Conservation (phyloP, 53 echinoderm and acorn worm species). For the Astropecten irregularis region DNA sequence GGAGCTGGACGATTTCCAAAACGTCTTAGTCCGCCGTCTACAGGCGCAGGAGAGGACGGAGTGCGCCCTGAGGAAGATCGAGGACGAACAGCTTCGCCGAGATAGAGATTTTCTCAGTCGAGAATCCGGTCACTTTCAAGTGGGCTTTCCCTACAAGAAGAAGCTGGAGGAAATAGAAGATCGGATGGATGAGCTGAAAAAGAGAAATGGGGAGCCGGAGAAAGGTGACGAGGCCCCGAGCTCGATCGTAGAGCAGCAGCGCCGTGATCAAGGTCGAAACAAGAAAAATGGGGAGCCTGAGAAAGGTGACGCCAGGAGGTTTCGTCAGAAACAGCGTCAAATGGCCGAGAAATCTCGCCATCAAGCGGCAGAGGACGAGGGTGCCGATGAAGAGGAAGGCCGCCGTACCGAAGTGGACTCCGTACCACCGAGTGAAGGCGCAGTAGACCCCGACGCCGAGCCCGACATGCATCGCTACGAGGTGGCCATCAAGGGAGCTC, state of each 20-base stretch:
- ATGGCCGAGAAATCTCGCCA: conserved; percentile 18
- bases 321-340: conserved; percentile 28
- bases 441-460: conserved; percentile 19
- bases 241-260: conserved; percentile 46
- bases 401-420: conserved; percentile 37
- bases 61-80: conserved; percentile 55
- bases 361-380: neutral
- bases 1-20: conserved; percentile 37
- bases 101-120: conserved; percentile 40
- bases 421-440: conserved; percentile 14
- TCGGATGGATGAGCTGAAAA: conserved; percentile 38
- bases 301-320: conserved; percentile 44
- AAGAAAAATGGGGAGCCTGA: conserved; percentile 25
- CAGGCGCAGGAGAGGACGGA: conserved; percentile 58
- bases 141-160: neutral
- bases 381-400: neutral
- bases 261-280: neutral
- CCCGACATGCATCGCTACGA: conserved; percentile 29
- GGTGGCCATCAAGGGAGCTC: conserved; percentile 53
- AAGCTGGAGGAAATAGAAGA: conserved; percentile 4
- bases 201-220: conserved; percentile 21
- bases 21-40: conserved; percentile 42
- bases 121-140: conserved; percentile 5
- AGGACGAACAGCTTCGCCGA: conserved; percentile 53
- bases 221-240: conserved; percentile 46